Percentiles rank a stretch among this genome's conserved stretches.
Conservation (phyloP, 2,113 vertebrate species). For the Labeo catla region DNA sequence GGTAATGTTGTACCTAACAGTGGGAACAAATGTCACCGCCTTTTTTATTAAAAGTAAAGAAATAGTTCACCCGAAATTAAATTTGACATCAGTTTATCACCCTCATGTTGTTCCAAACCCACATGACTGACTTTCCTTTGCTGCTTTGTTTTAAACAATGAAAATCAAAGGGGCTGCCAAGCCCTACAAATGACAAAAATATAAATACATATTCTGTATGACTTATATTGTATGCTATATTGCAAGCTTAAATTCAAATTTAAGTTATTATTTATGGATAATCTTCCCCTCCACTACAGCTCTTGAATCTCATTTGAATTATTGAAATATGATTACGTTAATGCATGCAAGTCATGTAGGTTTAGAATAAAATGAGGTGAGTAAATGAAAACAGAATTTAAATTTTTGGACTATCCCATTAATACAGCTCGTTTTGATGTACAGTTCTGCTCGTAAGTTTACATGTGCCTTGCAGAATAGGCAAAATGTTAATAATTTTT, state of each 20-base stretch:
- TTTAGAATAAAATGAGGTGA: not conserved
- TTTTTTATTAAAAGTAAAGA: not conserved
- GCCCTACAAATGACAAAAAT: not conserved
- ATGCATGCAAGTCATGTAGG: not conserved
- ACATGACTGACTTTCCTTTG: not conserved
- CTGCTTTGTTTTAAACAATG: not conserved
- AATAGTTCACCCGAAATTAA: not conserved
- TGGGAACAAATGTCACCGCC: not conserved
- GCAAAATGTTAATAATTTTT: not conserved
- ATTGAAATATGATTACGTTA: not conserved
- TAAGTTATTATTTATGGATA: not conserved
- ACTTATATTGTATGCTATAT: not conserved
- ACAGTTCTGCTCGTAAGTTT: not conserved
- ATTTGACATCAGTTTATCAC: not conserved
- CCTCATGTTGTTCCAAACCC: not conserved
- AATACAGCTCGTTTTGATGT: not conserved
- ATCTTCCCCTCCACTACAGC: not conserved
- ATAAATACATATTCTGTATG: not conserved
- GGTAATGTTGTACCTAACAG: not conserved
- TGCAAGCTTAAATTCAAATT: not conserved
- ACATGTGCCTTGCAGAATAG: not conserved
- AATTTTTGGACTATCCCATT: not conserved
- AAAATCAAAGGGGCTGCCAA: not conserved
- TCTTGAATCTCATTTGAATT: not conserved
- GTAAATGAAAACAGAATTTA: not conserved